phyloP scores from a whole-genome alignment of 1,140 invertebrate species.

The Chironomus tepperi region DNA sequence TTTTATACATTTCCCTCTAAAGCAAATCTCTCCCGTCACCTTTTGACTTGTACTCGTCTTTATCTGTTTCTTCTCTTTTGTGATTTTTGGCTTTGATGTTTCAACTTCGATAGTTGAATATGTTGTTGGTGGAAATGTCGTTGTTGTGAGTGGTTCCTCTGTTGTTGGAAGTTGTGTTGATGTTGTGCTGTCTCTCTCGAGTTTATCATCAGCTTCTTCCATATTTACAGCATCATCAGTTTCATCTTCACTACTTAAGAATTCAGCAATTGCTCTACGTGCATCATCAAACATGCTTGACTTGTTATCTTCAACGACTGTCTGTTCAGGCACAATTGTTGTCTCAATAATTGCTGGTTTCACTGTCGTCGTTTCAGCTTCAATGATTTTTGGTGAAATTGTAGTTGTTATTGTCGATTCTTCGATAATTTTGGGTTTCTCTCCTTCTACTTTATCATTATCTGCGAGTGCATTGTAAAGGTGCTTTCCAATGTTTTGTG shows the following conservation, averaged over 20 bases:
- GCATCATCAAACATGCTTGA: slow-evolving; percentile 38
- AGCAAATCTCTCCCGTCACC: slow-evolving; percentile 59
- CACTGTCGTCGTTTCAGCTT: slow-evolving; percentile 20
- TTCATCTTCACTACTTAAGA: slow-evolving; percentile 37
- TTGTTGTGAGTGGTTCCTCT: slow-evolving; percentile 29
- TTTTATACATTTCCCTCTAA: slow-evolving; percentile 71
- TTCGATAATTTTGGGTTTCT: not conserved
- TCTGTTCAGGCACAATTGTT: not conserved
- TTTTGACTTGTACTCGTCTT: slow-evolving; percentile 24
- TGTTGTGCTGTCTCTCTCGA: slow-evolving; percentile 29
- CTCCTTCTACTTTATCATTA: slow-evolving; percentile 17
- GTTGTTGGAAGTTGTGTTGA: slow-evolving; percentile 31
- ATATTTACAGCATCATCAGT: slow-evolving; percentile 30
- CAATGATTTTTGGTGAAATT: not conserved
- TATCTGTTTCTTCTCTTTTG: slow-evolving; percentile 30
- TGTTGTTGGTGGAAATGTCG: slow-evolving; percentile 29
- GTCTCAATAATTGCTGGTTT: slow-evolving; percentile 21
- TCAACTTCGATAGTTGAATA: slow-evolving; percentile 25
- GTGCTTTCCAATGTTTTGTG: slow-evolving; percentile 44
- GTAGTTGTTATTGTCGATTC: not conserved
- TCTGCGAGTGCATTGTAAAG: slow-evolving; percentile 32
- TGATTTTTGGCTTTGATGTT: slow-evolving; percentile 26
- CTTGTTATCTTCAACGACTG: not conserved
- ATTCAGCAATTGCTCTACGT: slow-evolving; percentile 35
- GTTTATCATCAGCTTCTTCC: slow-evolving; percentile 31